Conservation (phyloP, 2,113 vertebrate genomes). For the Bettongia penicillata region DNA sequence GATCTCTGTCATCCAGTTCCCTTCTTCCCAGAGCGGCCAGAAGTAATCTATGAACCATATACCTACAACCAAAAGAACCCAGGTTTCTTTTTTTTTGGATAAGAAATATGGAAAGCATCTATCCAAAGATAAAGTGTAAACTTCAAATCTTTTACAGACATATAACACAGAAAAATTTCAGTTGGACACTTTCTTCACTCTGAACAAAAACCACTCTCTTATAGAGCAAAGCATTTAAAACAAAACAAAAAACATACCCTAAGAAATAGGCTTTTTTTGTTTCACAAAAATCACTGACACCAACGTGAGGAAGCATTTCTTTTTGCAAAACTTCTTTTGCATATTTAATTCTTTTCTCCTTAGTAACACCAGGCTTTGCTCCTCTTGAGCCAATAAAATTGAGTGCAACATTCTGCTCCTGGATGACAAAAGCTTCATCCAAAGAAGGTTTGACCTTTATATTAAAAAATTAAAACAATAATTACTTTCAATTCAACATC, state of each 20-base stretch:
- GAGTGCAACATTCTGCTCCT: conserved; percentile 98
- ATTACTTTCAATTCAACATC: conserved; percentile 41
- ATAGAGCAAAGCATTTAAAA: conserved; percentile 36
- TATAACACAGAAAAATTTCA: conserved; percentile 15
- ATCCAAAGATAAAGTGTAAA: background rate
- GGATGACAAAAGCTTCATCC: conserved; percentile 98
- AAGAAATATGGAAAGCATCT: background rate
- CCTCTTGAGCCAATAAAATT: conserved; percentile 99
- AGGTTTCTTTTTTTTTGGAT: background rate
- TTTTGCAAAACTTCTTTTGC: conserved; percentile 99
- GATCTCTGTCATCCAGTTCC: conserved; percentile 98
- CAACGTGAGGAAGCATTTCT: conserved; percentile 98
- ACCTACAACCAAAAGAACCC: conserved; percentile 83
- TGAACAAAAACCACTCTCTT: conserved; percentile 19
- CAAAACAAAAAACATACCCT: conserved; percentile 87
- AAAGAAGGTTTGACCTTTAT: conserved; percentile 95
- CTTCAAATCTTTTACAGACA: background rate
- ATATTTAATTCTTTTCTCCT: conserved; percentile 98
- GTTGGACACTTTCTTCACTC: conserved; percentile 30
- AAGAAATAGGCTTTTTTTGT: conserved; percentile 99
- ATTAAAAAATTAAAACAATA: conserved; percentile 46
- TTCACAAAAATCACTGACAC: conserved; percentile 99
- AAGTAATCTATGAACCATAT: conserved; percentile 97
- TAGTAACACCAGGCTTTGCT: conserved; percentile 98
- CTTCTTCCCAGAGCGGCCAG: conserved; percentile 95